These are phyloP conservation scores for Staurois parvus DNA, from an alignment of 2,797 vertebrate genomes.

Conservation along the genomic window DNA sequence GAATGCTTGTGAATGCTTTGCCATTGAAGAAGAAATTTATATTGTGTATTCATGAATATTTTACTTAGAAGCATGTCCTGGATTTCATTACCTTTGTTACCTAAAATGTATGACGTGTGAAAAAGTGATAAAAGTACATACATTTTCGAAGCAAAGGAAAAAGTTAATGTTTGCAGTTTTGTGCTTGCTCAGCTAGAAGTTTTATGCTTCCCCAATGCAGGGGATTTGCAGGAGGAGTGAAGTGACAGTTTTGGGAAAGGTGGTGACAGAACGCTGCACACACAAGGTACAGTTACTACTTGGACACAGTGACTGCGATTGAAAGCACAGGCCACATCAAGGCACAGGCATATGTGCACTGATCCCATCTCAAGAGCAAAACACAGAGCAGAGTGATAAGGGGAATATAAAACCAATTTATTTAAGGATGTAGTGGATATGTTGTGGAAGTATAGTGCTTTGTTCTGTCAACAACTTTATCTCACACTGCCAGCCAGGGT, in stretches of 20 bases:
- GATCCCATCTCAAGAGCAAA: slow-evolving; percentile 48
- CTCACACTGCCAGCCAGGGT: slow-evolving; percentile 21
- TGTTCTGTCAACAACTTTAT: slow-evolving; percentile 46
- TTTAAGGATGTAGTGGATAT: slow-evolving; percentile 41
- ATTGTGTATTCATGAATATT: not conserved
- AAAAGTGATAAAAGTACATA: slow-evolving; percentile 7
- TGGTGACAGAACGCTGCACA: slow-evolving; percentile 35
- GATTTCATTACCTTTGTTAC: not conserved
- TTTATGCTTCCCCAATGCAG: slow-evolving; percentile 17
- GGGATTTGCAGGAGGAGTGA: slow-evolving; percentile 46
- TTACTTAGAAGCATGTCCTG: not conserved
- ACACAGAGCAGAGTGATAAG: slow-evolving; percentile 33
- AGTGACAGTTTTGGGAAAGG: slow-evolving; percentile 44
- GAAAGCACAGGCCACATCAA: slow-evolving; percentile 34
- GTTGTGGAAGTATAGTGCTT: slow-evolving; percentile 42
- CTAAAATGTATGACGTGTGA: not conserved
- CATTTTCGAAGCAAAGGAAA: not conserved
- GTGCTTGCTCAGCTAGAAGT: slow-evolving; percentile 15
- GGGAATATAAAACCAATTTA: slow-evolving; percentile 53
- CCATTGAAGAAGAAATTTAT: not conserved
- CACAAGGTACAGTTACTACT: slow-evolving; percentile 40
- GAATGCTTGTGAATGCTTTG: not conserved
- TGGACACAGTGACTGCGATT: slow-evolving; percentile 27
- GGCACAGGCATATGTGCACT: slow-evolving; percentile 17
- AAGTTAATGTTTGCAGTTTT: slow-evolving; percentile 20